These are phyloP conservation scores for Tokudaia tokunoshimensis DNA, from an alignment of 2,797 vertebrate genomes.

Conservation along the genomic window DNA sequence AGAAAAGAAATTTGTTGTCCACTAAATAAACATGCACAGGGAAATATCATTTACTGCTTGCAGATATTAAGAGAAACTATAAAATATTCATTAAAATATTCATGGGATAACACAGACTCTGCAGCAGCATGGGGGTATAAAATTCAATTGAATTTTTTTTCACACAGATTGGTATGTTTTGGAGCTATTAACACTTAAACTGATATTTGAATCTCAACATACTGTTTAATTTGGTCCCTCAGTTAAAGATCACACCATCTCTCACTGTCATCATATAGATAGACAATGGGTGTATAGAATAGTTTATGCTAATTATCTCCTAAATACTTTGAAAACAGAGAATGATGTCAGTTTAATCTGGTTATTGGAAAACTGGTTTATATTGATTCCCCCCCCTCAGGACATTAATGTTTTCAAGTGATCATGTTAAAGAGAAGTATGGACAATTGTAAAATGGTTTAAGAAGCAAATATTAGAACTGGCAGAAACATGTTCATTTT, in stretches of 20 bases:
- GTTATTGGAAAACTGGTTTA: neutral
- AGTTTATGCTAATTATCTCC: neutral
- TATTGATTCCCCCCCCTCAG: neutral
- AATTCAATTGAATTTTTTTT: slow-evolving; percentile 17
- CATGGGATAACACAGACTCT: neutral
- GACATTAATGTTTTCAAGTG: neutral
- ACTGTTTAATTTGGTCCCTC: neutral
- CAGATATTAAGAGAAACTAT: slow-evolving; percentile 5
- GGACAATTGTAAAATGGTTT: neutral
- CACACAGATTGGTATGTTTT: neutral
- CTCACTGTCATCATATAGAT: neutral
- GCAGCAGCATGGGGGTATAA: neutral
- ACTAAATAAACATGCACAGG: slow-evolving; percentile 1
- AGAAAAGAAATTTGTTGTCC: neutral
- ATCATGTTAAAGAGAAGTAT: slow-evolving; percentile 18
- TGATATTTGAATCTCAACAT: neutral
- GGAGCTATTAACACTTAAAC: neutral
- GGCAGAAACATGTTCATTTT: neutral
- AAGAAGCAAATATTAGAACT: neutral
- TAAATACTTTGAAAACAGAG: slow-evolving; percentile 4
- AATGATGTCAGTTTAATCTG: neutral
- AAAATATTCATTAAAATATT: slow-evolving; percentile 54
- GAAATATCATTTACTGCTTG: slow-evolving; percentile 5
- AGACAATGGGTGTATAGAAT: neutral
- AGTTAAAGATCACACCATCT: neutral